phyloP scores from a whole-genome alignment of 2,888 invertebrate genomes.

The Hydriomena furcata region DNA sequence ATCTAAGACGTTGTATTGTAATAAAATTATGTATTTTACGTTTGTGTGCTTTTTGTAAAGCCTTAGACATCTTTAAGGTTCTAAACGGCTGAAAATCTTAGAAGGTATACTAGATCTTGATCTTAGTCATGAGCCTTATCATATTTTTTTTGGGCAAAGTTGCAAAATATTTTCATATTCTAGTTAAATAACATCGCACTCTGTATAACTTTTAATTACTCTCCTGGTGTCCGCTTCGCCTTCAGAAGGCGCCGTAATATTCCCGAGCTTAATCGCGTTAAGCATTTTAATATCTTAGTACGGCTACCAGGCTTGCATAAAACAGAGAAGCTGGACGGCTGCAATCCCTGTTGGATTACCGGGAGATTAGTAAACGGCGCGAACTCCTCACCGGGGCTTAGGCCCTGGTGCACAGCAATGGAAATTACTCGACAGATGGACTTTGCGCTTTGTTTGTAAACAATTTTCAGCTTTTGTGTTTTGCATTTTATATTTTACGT shows the following conservation, averaged over 20 bases:
- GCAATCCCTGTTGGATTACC: conserved; percentile 47
- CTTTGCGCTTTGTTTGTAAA: conserved; percentile 34
- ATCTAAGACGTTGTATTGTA: too few species aligned
- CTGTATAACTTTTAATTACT: conserved; percentile 8
- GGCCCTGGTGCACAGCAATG: conserved; percentile 54
- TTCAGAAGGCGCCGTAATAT: conserved; percentile 35
- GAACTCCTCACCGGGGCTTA: conserved; percentile 47
- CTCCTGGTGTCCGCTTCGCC: conserved; percentile 30
- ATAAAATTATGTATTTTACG: too few species aligned
- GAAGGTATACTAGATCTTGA: too few species aligned
- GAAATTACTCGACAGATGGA: conserved; percentile 48
- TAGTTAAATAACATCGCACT: too few species aligned
- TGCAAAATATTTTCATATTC: too few species aligned
- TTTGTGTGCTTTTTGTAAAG: too few species aligned
- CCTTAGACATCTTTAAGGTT: too few species aligned
- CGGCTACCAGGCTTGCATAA: conserved; percentile 41
- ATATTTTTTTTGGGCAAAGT: too few species aligned
- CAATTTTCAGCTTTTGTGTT: not conserved
- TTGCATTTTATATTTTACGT: not conserved
- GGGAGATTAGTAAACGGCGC: conserved; percentile 50
- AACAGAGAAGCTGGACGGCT: conserved; percentile 32
- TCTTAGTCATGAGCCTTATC: too few species aligned
- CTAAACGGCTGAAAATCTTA: too few species aligned
- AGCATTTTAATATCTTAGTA: conserved; percentile 44
- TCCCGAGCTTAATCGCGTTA: conserved; percentile 39